These are phyloP conservation scores for Stercorarius parasiticus DNA, from an alignment of 2,113 vertebrate species.

Conservation along the genomic window DNA sequence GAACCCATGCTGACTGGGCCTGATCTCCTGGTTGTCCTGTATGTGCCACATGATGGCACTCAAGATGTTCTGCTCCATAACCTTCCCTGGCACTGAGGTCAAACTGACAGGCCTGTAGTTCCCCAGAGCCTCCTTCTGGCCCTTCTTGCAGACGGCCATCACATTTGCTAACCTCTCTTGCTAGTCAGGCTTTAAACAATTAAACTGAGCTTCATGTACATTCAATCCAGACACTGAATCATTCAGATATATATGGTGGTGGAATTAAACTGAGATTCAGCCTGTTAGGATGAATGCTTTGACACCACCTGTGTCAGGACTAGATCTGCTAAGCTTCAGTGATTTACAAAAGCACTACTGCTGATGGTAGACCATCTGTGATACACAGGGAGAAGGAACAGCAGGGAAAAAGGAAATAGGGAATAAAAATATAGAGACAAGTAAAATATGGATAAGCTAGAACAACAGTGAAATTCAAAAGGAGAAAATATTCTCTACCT, in stretches of 20 bases:
- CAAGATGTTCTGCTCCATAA: not conserved
- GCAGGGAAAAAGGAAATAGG: not conserved
- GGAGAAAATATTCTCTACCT: not conserved
- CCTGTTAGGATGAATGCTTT: not conserved
- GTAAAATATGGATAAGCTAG: not conserved
- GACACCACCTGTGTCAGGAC: not conserved
- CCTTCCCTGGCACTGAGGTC: fast-evolving
- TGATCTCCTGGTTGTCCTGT: not conserved
- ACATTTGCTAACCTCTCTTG: not conserved
- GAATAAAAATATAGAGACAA: not conserved
- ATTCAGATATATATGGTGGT: not conserved
- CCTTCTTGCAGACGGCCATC: not conserved
- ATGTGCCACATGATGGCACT: not conserved
- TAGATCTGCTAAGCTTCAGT: not conserved
- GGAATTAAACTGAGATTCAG: not conserved
- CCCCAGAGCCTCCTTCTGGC: no score
- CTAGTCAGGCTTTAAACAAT: not conserved
- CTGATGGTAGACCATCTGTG: not conserved
- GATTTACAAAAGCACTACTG: not conserved
- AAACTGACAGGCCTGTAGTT: not conserved
- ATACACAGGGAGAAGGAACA: not conserved
- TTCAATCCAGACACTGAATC: not conserved
- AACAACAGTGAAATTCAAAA: not conserved
- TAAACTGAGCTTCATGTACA: not conserved
- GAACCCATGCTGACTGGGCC: not conserved